Base-by-base conservation (phyloP, 1,140 invertebrate species). In the Drosophila truncata region DNA sequence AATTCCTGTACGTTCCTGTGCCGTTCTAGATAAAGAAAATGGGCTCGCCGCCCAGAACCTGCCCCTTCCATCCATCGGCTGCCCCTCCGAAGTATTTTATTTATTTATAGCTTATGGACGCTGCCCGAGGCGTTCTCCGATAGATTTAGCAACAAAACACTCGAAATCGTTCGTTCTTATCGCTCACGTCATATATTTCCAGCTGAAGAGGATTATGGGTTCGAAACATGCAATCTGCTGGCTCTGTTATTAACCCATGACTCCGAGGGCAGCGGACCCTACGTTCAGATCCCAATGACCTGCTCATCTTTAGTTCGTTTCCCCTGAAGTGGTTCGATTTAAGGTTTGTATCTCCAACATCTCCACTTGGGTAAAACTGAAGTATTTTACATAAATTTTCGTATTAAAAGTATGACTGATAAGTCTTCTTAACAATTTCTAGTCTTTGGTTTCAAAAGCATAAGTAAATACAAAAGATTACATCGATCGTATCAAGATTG, bases 151-250 rank as follows among this genome's bases (percentile, higher is more conserved):
- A 69, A 71, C 59, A 57, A 77, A 77, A 59, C 60, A 59, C 54
- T 58, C 49, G 62, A 76, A 74, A 80, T 84, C 46, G 37, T 70
- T 74, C 46, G 23, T 77, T 76, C 80, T 88, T 87, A 87, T 87
- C 84, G 84, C 66, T 33, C 73, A 57, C 84, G 71, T 88, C 81
- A 84, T 75, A 67, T 84, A 88, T 88, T 78, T 64, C 63, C 47
- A 58, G 18, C 55, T 77, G 71, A 69, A 58, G 78, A 70, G 82
- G 82, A 86, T 85, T 86, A 85, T 86, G 78, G 73, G 41, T 66
- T 59, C 25, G 63, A 25, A 46, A 63, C 82, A 86, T 82, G 82
- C 82, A 74, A 85, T 80, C 65, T 59, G 37, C 27, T 42, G 54
- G 42, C 35, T 60, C 57, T 62, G 57, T 59, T 70, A 82, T 75